Percentiles rank a stretch among this genome's conserved stretches.
Evolutionary conservation across 2,888 invertebrate species (phyloP).

Genomic region (Pseudeuparius sepicola): DNA sequence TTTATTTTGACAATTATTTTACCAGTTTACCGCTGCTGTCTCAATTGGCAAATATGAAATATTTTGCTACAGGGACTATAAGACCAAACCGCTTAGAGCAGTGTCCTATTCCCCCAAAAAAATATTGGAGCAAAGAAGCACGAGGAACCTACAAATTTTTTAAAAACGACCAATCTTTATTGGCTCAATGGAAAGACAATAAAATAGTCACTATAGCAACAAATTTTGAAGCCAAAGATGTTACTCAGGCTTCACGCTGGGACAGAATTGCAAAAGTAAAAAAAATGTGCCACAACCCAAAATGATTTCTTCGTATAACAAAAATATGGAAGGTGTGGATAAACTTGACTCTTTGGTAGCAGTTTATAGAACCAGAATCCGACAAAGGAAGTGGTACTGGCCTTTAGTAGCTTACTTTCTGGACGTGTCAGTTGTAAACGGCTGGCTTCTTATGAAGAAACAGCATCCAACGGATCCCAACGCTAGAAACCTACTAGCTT

Average conservation of each 20-base stretch:
- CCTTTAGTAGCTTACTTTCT: conserved; percentile 15
- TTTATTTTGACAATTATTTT: conserved; percentile 16
- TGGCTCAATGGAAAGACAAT: conserved; percentile 18
- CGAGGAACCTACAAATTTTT: too few species aligned
- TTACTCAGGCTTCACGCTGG: too few species aligned
- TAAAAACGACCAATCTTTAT: too few species aligned
- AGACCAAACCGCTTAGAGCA: conserved; percentile 12
- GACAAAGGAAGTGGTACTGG: conserved; percentile 22
- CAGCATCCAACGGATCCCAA: conserved; percentile 13
- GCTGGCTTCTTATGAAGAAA: conserved; percentile 16
- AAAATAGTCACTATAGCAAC: conserved; percentile 14
- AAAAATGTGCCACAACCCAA: too few species aligned
- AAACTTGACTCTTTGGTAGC: conserved; percentile 18
- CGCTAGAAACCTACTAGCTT: conserved; percentile 9
- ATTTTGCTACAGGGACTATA: conserved; percentile 16
- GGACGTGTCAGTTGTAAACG: conserved; percentile 14
- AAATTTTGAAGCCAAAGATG: conserved; percentile 14
- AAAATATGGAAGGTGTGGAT: conserved; percentile 20
- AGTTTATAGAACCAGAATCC: conserved; percentile 19
- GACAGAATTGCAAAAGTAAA: too few species aligned
- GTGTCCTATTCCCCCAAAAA: conserved; percentile 8
- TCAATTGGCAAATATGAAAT: conserved; percentile 8
- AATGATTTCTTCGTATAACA: too few species aligned
- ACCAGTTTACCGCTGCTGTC: conserved; percentile 8
- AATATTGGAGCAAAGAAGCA: conserved; percentile 9